Evolutionary conservation across 1,140 invertebrate species (phyloP).

Genomic region (Nasonia vitripennis): DNA sequence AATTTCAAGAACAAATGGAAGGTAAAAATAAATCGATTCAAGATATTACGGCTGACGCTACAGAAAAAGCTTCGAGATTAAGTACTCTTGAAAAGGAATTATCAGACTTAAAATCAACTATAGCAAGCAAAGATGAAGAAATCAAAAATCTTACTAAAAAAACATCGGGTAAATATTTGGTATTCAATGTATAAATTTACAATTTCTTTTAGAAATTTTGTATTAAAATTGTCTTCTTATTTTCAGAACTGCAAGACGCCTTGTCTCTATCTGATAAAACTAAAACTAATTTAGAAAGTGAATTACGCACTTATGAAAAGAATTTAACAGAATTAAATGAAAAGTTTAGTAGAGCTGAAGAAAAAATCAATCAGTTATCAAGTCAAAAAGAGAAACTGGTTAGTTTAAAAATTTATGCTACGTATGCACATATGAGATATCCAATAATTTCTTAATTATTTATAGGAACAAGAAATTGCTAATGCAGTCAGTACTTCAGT

Average conservation of each 20-base stretch:
- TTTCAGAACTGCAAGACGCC: conserved; percentile 67
- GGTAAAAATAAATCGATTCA: conserved; percentile 65
- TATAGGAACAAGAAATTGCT: conserved; percentile 71
- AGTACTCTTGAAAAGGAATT: conserved; percentile 66
- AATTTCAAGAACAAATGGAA: conserved; percentile 62
- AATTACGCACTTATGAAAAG: conserved; percentile 63
- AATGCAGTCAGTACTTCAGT: conserved; percentile 68
- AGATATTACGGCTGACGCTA: conserved; percentile 60
- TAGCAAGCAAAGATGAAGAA: conserved; percentile 68
- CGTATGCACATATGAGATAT: conserved; percentile 10
- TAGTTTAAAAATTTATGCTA: conserved; percentile 46
- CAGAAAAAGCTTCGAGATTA: conserved; percentile 61
- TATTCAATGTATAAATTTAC: background rate
- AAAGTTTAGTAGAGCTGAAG: conserved; percentile 66
- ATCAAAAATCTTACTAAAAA: conserved; percentile 71
- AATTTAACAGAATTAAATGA: conserved; percentile 67
- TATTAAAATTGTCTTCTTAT: conserved; percentile 11
- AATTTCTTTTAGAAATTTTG: background rate
- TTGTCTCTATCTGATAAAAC: conserved; percentile 69
- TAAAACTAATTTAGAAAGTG: conserved; percentile 68
- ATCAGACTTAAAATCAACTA: conserved; percentile 62
- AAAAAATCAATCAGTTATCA: conserved; percentile 67
- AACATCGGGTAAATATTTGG: conserved; percentile 62
- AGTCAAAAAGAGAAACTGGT: conserved; percentile 73
- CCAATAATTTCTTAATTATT: conserved; percentile 21